A percentile compares a stretch with the other conserved stretches of the same genome.
phyloP scores from a whole-genome alignment of 2,113 vertebrate species.

The Dryoscopus gambensis region DNA sequence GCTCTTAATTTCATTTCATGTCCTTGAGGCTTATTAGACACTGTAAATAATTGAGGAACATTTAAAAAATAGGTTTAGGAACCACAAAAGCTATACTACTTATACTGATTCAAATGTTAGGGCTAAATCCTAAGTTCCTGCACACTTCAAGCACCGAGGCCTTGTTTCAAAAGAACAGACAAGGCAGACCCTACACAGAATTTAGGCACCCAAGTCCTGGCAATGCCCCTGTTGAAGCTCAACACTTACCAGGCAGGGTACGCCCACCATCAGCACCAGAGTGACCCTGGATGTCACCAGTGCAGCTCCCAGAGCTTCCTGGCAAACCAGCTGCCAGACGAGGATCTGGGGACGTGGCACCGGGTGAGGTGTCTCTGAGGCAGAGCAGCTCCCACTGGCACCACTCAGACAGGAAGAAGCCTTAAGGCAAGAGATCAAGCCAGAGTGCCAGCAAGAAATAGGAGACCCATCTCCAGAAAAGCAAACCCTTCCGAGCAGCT shows the following conservation, averaged over 20 bases:
- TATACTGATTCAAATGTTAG: background rate
- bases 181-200: background rate
- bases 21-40: background rate
- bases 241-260: background rate
- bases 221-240: background rate
- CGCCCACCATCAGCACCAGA: background rate
- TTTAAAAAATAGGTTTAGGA: background rate
- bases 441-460: background rate
- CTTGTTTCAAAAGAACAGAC: background rate
- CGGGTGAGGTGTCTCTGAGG: background rate
- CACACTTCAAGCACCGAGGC: background rate
- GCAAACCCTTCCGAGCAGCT: background rate
- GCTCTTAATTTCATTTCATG: background rate
- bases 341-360: background rate
- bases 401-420: background rate
- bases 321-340: background rate
- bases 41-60: background rate
- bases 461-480: background rate
- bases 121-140: background rate
- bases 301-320: background rate
- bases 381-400: background rate
- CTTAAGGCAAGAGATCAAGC: background rate
- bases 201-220: background rate
- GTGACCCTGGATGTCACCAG: background rate
- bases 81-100: background rate